phyloP scores from a whole-genome alignment of 2,888 invertebrate genomes.

The Ichneumoninae sp. region DNA sequence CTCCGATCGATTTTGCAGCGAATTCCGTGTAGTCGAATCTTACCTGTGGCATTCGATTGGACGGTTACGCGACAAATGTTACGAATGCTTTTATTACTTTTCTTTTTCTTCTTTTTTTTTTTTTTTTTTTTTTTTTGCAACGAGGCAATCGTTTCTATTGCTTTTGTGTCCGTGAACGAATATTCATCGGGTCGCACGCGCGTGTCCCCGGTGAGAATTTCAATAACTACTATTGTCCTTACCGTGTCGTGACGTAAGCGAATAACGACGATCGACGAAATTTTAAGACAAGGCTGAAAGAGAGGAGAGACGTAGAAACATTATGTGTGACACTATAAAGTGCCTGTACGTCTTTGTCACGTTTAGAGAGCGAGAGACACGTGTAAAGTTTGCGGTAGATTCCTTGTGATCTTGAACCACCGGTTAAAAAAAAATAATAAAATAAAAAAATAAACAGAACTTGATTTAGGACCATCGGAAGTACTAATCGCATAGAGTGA shows the following conservation, averaged over 20 bases:
- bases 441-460: conserved; percentile 43
- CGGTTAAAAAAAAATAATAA: conserved; percentile 62
- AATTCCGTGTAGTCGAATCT: conserved; percentile 35
- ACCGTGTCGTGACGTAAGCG: conserved; percentile 53
- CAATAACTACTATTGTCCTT: conserved; percentile 67
- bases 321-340: conserved; percentile 84
- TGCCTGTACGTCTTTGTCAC: conserved; percentile 82
- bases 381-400: conserved; percentile 76
- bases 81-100: conserved; percentile 32
- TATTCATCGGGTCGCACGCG: conserved; percentile 72
- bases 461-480: conserved; percentile 74
- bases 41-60: conserved; percentile 12
- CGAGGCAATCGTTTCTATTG: conserved; percentile 14
- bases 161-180: conserved; percentile 68
- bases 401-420: conserved; percentile 77
- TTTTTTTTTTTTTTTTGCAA: neutral
- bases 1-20: conserved; percentile 18
- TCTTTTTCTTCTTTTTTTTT: conserved; percentile 29
- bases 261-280: conserved; percentile 77
- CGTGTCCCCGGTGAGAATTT: conserved; percentile 74
- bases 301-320: conserved; percentile 74
- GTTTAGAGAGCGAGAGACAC: conserved; percentile 77
- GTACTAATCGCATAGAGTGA: conserved; percentile 66
- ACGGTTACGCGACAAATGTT: conserved; percentile 1
- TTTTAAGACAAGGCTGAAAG: conserved; percentile 80